Evolutionary conservation across 2,888 invertebrate species (phyloP).

Genomic region (Ectemnius continuus): DNA sequence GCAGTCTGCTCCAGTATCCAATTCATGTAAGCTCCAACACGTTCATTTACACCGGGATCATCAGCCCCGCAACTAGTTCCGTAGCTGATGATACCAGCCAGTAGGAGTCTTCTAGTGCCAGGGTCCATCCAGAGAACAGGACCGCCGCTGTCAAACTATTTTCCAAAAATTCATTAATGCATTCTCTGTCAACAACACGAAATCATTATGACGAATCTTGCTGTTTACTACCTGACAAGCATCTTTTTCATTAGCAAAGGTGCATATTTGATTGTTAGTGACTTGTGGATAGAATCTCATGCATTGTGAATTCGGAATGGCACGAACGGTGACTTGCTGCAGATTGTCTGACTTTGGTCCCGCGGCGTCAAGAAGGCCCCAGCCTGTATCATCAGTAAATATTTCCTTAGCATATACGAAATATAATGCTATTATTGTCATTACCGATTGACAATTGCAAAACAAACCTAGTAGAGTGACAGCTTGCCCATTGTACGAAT

Average conservation of each 20-base stretch:
- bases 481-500: slow-evolving; percentile 63
- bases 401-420: too few species aligned
- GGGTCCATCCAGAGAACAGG: slow-evolving; percentile 80
- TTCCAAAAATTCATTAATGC: not conserved
- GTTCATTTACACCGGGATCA: slow-evolving; percentile 80
- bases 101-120: slow-evolving; percentile 57
- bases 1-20: slow-evolving; percentile 79
- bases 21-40: slow-evolving; percentile 79
- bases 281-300: slow-evolving; percentile 55
- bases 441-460: not conserved
- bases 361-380: slow-evolving; percentile 81
- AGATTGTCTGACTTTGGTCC: slow-evolving; percentile 79
- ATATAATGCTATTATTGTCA: not conserved
- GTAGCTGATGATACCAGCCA: slow-evolving; percentile 80
- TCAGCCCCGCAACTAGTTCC: slow-evolving; percentile 80
- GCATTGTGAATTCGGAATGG: slow-evolving; percentile 79
- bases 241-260: slow-evolving; percentile 79
- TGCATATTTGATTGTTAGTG: slow-evolving; percentile 78
- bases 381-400: slow-evolving; percentile 78
- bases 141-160: slow-evolving; percentile 79
- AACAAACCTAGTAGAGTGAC: slow-evolving; percentile 62
- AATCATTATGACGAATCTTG: too few species aligned
- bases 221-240: slow-evolving; percentile 80
- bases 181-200: too few species aligned
- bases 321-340: slow-evolving; percentile 79